Evolutionary conservation across 2,888 invertebrate species (phyloP), one percentile per base, ranked within the genome.

Genomic region (Xestoiulus laeticollis): DNA sequence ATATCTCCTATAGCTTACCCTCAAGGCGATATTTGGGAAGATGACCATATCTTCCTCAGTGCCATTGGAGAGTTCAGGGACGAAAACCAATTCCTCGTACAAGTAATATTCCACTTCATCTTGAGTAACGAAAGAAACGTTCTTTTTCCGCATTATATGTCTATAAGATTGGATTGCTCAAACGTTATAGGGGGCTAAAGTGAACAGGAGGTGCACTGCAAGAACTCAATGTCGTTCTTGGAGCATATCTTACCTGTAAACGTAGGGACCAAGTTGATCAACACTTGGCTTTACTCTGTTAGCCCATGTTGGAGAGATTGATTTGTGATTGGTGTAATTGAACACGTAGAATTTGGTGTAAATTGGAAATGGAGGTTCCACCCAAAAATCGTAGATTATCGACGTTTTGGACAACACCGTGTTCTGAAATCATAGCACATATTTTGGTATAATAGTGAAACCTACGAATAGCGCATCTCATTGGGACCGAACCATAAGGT

Each of bases 181-280:
- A n/a, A n/a, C n/a, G n/a, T n/a, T n/a, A n/a, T n/a, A n/a, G n/a
- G n/a, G n/a, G n/a, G n/a, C n/a, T n/a, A n/a, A n/a, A n/a, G n/a
- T n/a, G n/a, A n/a, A n/a, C n/a, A n/a, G n/a, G n/a, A n/a, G n/a
- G n/a, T n/a, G n/a, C n/a, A n/a, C n/a, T n/a, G n/a, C n/a, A n/a
- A n/a, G n/a, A n/a, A n/a, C n/a, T n/a, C n/a, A n/a, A n/a, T n/a
- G n/a, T n/a, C n/a, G n/a, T n/a, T n/a, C n/a, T n/a, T n/a, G n/a
- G n/a, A n/a, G n/a, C n/a, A n/a, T n/a, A n/a, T n/a, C 33, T 84
- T 48, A 86, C 86, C 44, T 86, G 48, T 86, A 86, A 26, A 48
- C 44, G 48, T 86, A 86, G 26, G 86, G 86, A 19, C 86, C 86
- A 12, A 86, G 44, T 48, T 86, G 48, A 10, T 0, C 48, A 48